Evolutionary conservation across 2,888 invertebrate species (phyloP).

Genomic region (Sipha maydis): DNA sequence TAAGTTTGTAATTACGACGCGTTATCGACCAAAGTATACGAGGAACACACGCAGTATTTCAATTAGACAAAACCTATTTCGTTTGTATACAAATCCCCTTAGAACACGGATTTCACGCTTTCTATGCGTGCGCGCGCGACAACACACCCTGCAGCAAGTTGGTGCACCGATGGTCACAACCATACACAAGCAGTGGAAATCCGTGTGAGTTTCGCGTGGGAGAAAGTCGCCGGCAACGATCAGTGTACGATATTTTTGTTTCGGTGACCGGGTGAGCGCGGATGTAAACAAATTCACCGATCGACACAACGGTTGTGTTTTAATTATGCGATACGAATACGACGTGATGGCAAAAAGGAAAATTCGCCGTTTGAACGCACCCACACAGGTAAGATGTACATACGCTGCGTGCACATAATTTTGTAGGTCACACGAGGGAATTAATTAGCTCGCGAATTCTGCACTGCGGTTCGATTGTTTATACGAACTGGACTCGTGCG

Average conservation of each 20-base stretch:
- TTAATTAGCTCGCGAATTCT: not conserved
- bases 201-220: not conserved
- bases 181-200: not conserved
- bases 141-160: not conserved
- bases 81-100: not conserved
- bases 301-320: not conserved
- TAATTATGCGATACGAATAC: not conserved
- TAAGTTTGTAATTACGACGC: not conserved
- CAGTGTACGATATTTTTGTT: too few relatives aligned
- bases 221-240: not conserved
- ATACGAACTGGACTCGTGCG: not conserved
- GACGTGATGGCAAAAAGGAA: not conserved
- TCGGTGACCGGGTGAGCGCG: not conserved
- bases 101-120: slow-evolving; percentile 17
- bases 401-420: not conserved
- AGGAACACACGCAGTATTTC: not conserved
- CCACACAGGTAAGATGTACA: too few relatives aligned
- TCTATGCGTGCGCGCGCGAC: not conserved
- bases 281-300: not conserved
- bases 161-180: not conserved
- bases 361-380: not conserved
- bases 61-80: not conserved
- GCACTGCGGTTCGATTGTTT: not conserved
- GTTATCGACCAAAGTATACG: not conserved
- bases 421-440: not conserved